A percentile compares a stretch with the other conserved stretches of the same genome.
Conservation (phyloP, 2,797 vertebrate species). For the Tragelaphus oryx region DNA sequence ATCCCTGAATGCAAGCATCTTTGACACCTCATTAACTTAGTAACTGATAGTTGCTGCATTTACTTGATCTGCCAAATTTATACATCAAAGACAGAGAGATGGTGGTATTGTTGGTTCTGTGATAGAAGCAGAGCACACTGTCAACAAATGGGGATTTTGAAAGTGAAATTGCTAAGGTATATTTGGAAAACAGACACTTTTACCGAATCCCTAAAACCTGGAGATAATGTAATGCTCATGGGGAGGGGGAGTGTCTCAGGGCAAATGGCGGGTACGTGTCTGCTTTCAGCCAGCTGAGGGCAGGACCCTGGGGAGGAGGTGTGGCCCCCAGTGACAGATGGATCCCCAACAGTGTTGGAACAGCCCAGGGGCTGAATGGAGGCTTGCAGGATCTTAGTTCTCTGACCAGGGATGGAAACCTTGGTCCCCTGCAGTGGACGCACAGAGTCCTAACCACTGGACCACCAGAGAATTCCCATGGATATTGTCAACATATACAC, state of each 20-base stretch:
- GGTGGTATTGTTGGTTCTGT: background rate
- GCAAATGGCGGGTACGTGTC: background rate
- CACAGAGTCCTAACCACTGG: background rate
- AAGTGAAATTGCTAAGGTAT: background rate
- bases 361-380: background rate
- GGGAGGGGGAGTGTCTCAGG: rapidly evolving
- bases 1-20: constrained; percentile 19
- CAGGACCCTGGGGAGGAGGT: background rate
- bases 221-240: background rate
- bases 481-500: background rate
- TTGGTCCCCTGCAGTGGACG: background rate
- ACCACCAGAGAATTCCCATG: background rate
- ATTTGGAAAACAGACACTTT: background rate
- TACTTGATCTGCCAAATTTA: background rate
- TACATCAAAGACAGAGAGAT: background rate
- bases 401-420: background rate
- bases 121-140: background rate
- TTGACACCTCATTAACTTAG: background rate
- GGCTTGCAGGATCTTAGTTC: background rate
- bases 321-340: background rate
- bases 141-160: background rate
- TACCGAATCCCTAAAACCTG: background rate
- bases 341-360: background rate
- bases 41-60: background rate
- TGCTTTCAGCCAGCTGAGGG: background rate